Evolutionary conservation across 2,113 vertebrate genomes (phyloP), one percentile per base, ranked within the genome.

Genomic region (Enhydra lutris): DNA sequence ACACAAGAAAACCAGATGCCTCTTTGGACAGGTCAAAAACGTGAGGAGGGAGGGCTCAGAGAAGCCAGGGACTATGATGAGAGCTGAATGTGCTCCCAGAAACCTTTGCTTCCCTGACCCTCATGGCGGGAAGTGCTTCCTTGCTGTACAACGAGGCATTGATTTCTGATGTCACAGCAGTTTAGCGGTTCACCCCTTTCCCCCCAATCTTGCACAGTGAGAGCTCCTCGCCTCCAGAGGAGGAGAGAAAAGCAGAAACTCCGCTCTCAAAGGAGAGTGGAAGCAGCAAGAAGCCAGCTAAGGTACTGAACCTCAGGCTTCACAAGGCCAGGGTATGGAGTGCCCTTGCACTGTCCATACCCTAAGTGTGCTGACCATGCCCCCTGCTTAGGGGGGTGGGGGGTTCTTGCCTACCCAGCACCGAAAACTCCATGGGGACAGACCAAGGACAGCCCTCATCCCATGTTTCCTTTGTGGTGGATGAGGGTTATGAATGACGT

Each of bases 161-260:
- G 1, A 21, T 26, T 89, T 97, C 76, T 26, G 84, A 81, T 12
- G 89, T 96, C 95, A 78, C 92, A 92, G 88, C 5, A 55, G 50
- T 65, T 36, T 15, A 42, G 24, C 24, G 13, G 95, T 73, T 94
- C 20, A 61, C 82, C 47, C 87, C 78, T 65, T 73, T 18, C 39
- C 73, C 67, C 80, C 81, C 85, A 81, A 34, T 65, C 91, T 94
- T 80, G 95, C 97, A 98, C 98, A 98, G 97, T 97, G 96, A 97
- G 83, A 93, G 95, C 94, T 91, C 97, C 87, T 96, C 89, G 4
- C 89, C 97, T 84, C 80, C 84, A 23, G 67, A 0, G 20, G 92
- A 93, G 91, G 91, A 82, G 61, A 88, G 78, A 79, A 63, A 71
- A 89, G 83, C 9, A 6, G 86, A 91, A 93, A 96, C 52, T 91